Base-by-base conservation (phyloP, 2,797 vertebrate genomes). In the Caiman crocodilus region DNA sequence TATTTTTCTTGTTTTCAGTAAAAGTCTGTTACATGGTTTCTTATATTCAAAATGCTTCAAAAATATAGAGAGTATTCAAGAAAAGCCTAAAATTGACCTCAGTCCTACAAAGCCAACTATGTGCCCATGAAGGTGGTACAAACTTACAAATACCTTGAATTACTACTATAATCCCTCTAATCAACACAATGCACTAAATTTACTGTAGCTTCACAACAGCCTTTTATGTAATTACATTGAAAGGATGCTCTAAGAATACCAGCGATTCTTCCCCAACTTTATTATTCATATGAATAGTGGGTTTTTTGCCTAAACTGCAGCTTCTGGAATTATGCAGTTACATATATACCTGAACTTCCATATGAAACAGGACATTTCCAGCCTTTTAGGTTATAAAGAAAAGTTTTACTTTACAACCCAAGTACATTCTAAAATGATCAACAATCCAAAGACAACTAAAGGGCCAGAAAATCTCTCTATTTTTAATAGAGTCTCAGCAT, bases 1-100 rank as follows among this genome's bases (percentile, higher is more conserved):
- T 67, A 61, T 30, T 90, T 63, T 87, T 57, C 21, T 75, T 79
- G 74, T 80, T 63, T 83, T 77, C 60, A 30, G 60, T 81, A 57
- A 88, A 69, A 91, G 83, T 86, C 35, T 5, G 26, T 93, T 82
- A 87, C 90, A 80, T 42, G 82, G 30, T 77, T 89, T 57, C 80
- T 0, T 0, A 1, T 2, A 1, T 60, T 2, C 58, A 6, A 84
- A 61, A 4, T 4, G 17, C 0, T 57, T 73, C 9, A 50, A 21
- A 4, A 71, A n/a, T 0, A 4, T 14, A 28, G 84, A 85, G 84
- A 85, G 57, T 9, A 8, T 78, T 87, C 57, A 88, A 18, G 32
- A 75, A 90, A 89, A 87, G 3, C n/a, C 28, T 56, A 59, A 64
- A 16, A 20, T 65, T 61, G 76, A 76, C 1, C 11, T 42, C 32